Evolutionary conservation across 2,113 vertebrate species (phyloP).

Genomic region (Globicephala melas): DNA sequence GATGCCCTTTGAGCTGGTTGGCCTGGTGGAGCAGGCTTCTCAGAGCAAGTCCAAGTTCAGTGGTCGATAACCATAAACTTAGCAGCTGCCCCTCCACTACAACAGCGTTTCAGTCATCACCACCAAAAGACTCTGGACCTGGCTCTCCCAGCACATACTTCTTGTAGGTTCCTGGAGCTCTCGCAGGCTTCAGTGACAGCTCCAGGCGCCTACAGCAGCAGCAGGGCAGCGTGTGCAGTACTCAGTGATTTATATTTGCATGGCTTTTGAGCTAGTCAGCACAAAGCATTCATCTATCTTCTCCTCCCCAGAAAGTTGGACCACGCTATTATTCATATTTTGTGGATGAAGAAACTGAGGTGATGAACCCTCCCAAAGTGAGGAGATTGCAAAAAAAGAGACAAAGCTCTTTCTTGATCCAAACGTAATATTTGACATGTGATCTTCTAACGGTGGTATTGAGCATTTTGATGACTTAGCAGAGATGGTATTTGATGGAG

Average conservation of each 20-base stretch:
- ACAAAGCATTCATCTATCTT: neutral
- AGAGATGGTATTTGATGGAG: neutral
- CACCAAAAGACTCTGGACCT: neutral
- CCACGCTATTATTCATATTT: neutral
- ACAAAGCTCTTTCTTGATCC: neutral
- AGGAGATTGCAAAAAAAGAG: neutral
- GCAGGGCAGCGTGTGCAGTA: accelerated
- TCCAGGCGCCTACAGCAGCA: neutral
- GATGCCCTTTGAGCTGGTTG: constrained; percentile 24
- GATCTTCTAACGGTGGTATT: neutral
- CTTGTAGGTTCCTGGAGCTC: constrained; percentile 23
- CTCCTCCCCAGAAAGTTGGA: neutral
- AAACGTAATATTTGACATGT: neutral
- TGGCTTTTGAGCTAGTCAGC: constrained; percentile 35
- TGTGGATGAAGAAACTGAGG: constrained; percentile 14
- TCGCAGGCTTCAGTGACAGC: neutral
- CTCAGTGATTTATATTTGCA: neutral
- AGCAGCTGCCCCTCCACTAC: neutral
- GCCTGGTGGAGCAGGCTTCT: constrained; percentile 22
- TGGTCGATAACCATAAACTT: constrained; percentile 68
- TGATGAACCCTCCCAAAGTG: neutral
- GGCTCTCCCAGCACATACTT: neutral
- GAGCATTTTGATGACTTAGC: neutral
- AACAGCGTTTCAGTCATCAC: neutral
- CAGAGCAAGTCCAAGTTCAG: constrained; percentile 30